Evolutionary conservation across 1,140 invertebrate species (phyloP).

Genomic region (Drosophila setifemur): DNA sequence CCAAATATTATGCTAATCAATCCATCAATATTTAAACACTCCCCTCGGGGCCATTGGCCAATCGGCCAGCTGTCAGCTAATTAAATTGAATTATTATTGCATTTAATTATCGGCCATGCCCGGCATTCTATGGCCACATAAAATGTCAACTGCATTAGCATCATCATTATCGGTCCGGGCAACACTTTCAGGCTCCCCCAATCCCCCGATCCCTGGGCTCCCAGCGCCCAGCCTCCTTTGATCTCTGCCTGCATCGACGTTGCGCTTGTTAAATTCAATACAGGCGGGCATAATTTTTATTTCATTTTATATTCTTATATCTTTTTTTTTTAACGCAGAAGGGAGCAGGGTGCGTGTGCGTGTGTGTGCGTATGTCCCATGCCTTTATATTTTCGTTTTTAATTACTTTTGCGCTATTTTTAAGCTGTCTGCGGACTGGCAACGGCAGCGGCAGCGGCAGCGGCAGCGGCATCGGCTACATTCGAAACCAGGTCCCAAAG

Average conservation of each 20-base stretch:
- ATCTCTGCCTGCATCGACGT: conserved; percentile 47
- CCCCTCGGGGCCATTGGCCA: neutral
- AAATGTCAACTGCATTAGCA: conserved; percentile 77
- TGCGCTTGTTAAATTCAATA: conserved; percentile 76
- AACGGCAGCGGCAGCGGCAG: no score
- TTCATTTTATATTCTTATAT: conserved; percentile 10
- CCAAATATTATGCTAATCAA: conserved; percentile 64
- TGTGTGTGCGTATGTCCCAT: conserved; percentile 38
- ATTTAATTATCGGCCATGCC: conserved; percentile 56
- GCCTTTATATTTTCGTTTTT: conserved; percentile 72
- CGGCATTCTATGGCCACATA: conserved; percentile 58
- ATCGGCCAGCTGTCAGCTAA: conserved; percentile 58
- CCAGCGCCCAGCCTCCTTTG: conserved; percentile 41
- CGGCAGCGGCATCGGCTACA: no score
- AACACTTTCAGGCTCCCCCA: conserved; percentile 46
- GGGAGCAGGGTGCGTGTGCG: neutral
- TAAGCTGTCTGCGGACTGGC: conserved; percentile 57
- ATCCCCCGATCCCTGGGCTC: neutral
- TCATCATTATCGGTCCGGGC: conserved; percentile 60
- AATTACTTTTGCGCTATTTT: conserved; percentile 80
- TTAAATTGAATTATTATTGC: conserved; percentile 73
- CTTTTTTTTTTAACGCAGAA: conserved; percentile 40
- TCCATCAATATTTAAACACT: conserved; percentile 56
- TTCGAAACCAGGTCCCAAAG: conserved; percentile 31
- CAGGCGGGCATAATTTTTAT: conserved; percentile 43